A percentile compares a stretch with the other conserved stretches of the same genome.
Conservation (phyloP, 2,797 vertebrate species). For the Neosilurus hyrtlii region DNA sequence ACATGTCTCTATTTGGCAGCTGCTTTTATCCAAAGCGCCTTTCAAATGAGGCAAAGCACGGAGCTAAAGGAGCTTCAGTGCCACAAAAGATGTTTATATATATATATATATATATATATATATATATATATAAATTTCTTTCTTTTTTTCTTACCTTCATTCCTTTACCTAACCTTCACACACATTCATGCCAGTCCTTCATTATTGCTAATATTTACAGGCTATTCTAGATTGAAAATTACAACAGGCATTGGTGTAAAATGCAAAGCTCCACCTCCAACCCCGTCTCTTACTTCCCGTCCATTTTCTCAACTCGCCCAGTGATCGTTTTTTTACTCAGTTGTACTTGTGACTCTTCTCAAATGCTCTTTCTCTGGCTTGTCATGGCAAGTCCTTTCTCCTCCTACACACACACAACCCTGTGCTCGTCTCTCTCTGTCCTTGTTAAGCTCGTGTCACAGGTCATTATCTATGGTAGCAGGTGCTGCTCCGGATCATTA, state of each 20-base stretch:
- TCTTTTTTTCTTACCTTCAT: background rate
- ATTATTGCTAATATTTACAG: background rate
- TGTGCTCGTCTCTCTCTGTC: constrained; percentile 60
- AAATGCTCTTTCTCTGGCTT: background rate
- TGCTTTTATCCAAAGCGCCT: constrained; percentile 1
- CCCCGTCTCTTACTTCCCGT: background rate
- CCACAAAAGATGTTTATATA: too few relatives aligned
- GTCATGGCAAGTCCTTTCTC: constrained; percentile 23
- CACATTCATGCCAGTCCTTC: background rate
- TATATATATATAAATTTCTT: too few relatives aligned
- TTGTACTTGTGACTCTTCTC: background rate
- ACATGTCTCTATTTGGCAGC: background rate
- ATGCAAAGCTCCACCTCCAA: background rate
- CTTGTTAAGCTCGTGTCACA: constrained; percentile 76
- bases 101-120: too few relatives aligned
- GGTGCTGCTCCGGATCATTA: constrained; percentile 76
- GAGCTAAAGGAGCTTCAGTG: background rate
- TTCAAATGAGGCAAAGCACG: background rate
- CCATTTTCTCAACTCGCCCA: constrained; percentile 16
- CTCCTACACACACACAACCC: constrained; percentile 18
- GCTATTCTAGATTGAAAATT: background rate
- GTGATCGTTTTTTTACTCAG: background rate
- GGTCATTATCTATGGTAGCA: constrained; percentile 78
- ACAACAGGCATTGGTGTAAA: background rate
- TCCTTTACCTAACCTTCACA: background rate